A percentile compares a stretch with the other conserved stretches of the same genome.
Conservation (phyloP, 2,113 vertebrate species). For the Centropus unirufus region DNA sequence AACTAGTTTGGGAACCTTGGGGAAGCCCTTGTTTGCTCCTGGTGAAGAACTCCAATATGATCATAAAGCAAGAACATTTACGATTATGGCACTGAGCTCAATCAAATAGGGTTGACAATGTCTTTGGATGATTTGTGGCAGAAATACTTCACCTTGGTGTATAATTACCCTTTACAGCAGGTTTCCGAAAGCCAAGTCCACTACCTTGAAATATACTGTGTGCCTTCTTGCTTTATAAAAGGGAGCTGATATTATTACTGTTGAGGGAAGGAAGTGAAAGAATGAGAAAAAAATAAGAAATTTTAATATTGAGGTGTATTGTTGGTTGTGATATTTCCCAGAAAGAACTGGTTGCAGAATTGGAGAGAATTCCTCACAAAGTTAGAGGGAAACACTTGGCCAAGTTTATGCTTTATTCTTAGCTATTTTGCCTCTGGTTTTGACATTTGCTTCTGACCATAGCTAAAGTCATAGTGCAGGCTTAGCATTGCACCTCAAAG, state of each 20-base stretch:
- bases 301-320: background rate
- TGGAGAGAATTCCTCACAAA: background rate
- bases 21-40: background rate
- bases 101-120: slow-evolving; percentile 23
- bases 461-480: background rate
- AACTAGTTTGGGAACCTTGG: background rate
- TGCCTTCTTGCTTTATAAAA: background rate
- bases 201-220: background rate
- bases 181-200: background rate
- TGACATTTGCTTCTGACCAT: background rate
- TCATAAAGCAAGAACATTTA: slow-evolving; percentile 55
- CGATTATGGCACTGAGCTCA: slow-evolving; percentile 1
- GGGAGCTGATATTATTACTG: background rate
- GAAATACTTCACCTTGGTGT: slow-evolving; percentile 41
- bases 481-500: background rate
- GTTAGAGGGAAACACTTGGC: background rate
- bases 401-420: background rate
- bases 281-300: background rate
- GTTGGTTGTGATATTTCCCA: background rate
- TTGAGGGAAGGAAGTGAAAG: background rate
- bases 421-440: background rate
- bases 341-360: background rate
- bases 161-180: slow-evolving; percentile 37
- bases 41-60: background rate
- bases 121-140: slow-evolving; percentile 15